Base-by-base conservation (phyloP, 2,797 vertebrate genomes). In the Manis crassicaudata region DNA sequence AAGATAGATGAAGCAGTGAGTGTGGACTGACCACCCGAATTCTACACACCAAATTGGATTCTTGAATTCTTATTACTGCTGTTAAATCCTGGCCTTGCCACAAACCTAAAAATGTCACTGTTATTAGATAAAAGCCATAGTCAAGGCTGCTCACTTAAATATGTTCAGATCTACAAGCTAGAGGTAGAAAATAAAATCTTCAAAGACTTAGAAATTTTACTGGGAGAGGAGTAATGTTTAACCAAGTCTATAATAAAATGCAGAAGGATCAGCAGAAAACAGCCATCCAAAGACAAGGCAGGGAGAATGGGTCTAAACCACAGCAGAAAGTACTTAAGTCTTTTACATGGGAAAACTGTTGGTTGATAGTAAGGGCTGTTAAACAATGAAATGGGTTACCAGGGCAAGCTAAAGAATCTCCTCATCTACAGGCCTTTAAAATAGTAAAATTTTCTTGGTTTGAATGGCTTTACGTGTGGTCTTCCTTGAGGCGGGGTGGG, bases 151-250 rank as follows among this genome's bases (percentile, higher is more conserved):
- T 96, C 79, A 52, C 70, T 95, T 86, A 92, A 87, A 92, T 77
- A 95, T 82, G 94, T 54, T 60, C 79, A 50, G 84, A 93, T 95
- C 79, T 60, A 12, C 92, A 93, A 52, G 18, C 73, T 94, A 35
- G 73, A 96, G 73, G 80, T 90, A 3, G 91, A 91, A 81, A 94
- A 62, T 76, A 95, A 97, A 96, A 87, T 92, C 96, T 96, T 97
- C 97, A 97, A 97, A 96, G 96, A 80, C 94, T 40, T 87, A n/a
- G 87, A 83, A 82, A 88, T 95, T 97, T 95, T 94, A 96, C 81
- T 97, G 80, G 52, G 72, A 76, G 37, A 81, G 21, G 40, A 97
- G 96, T 97, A 97, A 98, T 97, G 93, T 95, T 97, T 98, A 98
- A 97, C 96, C 89, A 95, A 95, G 89, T 84, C 83, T 67, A 91